These are phyloP conservation scores for Asteroscopus sphinx DNA, from an alignment of 2,888 invertebrate genomes.

Conservation along the genomic window DNA sequence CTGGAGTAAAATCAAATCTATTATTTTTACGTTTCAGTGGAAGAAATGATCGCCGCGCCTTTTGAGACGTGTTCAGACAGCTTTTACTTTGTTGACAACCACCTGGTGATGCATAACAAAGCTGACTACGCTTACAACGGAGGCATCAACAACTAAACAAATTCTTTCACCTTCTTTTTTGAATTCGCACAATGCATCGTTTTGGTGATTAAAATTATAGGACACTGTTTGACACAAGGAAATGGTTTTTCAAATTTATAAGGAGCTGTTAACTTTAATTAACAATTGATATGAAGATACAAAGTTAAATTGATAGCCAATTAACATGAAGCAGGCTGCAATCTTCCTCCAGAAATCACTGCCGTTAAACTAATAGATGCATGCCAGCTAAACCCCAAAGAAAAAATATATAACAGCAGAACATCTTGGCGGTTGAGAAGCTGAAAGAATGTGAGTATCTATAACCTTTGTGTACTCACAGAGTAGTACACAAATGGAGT, in stretches of 20 bases:
- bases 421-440: background rate
- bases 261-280: slow-evolving; percentile 5
- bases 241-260: slow-evolving; percentile 29
- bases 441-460: background rate
- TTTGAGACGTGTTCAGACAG: slow-evolving; percentile 99
- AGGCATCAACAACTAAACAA: slow-evolving; percentile 87
- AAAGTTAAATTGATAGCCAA: too few species aligned
- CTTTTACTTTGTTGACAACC: slow-evolving; percentile 99
- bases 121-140: slow-evolving; percentile 99
- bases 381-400: too few species aligned
- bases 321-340: too few species aligned
- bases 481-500: slow-evolving; percentile 22
- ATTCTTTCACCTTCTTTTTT: slow-evolving; percentile 12
- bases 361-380: too few species aligned
- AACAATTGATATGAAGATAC: background rate
- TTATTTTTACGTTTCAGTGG: slow-evolving; percentile 91
- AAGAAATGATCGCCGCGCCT: slow-evolving; percentile 98
- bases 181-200: slow-evolving; percentile 61
- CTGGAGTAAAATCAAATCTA: too few species aligned
- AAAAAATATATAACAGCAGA: background rate
- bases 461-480: slow-evolving; percentile 1
- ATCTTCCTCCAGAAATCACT: too few species aligned
- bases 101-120: slow-evolving; percentile 99
- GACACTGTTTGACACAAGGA: slow-evolving; percentile 51
- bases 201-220: slow-evolving; percentile 45